Conservation (phyloP, 2,113 vertebrate genomes). For the Arenaria interpres region DNA sequence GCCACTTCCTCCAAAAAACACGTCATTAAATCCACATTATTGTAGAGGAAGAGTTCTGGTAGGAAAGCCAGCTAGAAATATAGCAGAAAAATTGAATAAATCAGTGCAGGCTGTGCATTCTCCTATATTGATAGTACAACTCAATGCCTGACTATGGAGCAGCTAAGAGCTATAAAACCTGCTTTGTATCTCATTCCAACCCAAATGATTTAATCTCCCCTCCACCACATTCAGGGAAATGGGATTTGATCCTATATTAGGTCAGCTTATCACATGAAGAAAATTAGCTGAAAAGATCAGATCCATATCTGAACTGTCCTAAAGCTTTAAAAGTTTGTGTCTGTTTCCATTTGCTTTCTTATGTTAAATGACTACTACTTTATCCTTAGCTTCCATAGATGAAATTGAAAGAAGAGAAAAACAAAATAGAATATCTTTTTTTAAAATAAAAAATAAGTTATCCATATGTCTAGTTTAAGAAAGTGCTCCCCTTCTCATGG, state of each 20-base stretch:
- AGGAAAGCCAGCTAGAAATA: neutral
- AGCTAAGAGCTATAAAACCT: neutral
- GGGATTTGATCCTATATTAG: neutral
- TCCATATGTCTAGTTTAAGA: neutral
- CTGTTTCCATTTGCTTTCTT: neutral
- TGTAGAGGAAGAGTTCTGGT: neutral
- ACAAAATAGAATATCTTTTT: neutral
- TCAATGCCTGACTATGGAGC: neutral
- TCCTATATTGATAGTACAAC: neutral
- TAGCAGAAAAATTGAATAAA: neutral
- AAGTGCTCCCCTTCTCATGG: accelerated
- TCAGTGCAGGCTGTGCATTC: neutral
- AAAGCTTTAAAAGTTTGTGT: neutral
- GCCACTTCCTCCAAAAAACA: neutral
- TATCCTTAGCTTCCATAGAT: neutral
- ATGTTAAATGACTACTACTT: neutral
- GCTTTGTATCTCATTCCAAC: neutral
- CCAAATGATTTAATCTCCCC: neutral
- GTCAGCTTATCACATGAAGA: neutral
- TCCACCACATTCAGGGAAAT: neutral
- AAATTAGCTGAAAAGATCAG: neutral
- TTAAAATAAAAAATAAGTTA: neutral
- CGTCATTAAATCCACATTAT: neutral
- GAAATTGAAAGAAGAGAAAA: neutral
- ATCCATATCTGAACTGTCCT: neutral